phyloP scores from a whole-genome alignment of 2,113 vertebrate species.

The Cryptoleucopteryx plumbea region DNA sequence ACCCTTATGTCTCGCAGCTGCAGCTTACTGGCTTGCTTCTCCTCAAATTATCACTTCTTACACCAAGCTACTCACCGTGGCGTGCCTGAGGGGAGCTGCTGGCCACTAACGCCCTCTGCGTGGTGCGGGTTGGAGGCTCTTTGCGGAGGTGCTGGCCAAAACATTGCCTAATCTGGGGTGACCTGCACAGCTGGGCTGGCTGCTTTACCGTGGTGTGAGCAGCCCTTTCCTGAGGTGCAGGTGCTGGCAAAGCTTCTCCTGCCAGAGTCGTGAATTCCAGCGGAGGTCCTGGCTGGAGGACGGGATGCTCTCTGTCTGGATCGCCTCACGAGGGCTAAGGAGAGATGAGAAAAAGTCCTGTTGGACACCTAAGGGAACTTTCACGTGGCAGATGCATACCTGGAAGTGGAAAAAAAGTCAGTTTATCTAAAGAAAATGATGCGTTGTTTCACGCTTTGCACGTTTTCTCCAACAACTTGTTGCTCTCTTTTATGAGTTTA shows the following conservation, averaged over 20 bases:
- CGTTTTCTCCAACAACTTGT: fast-evolving
- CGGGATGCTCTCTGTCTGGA: fast-evolving
- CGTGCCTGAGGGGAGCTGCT: not conserved
- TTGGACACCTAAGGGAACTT: not conserved
- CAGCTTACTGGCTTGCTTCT: not conserved
- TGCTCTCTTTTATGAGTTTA: not conserved
- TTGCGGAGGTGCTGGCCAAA: not conserved
- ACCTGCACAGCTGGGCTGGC: not conserved
- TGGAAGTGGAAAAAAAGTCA: not conserved
- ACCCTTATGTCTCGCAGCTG: not conserved
- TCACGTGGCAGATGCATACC: fast-evolving
- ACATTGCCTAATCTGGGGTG: fast-evolving
- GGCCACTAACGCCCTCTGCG: not conserved
- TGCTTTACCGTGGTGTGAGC: fast-evolving
- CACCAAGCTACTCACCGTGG: not conserved
- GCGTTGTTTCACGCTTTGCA: fast-evolving
- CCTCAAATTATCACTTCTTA: not conserved
- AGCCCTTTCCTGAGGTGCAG: no score
- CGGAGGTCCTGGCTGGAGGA: not conserved
- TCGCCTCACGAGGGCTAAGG: fast-evolving
- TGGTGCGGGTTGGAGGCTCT: fast-evolving
- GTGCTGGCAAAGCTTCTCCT: not conserved
- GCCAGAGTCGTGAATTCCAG: not conserved
- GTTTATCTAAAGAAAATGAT: not conserved
- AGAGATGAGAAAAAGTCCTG: not conserved